Evolutionary conservation across 2,113 vertebrate species (phyloP).

Genomic region (Ibidorhyncha struthersii): DNA sequence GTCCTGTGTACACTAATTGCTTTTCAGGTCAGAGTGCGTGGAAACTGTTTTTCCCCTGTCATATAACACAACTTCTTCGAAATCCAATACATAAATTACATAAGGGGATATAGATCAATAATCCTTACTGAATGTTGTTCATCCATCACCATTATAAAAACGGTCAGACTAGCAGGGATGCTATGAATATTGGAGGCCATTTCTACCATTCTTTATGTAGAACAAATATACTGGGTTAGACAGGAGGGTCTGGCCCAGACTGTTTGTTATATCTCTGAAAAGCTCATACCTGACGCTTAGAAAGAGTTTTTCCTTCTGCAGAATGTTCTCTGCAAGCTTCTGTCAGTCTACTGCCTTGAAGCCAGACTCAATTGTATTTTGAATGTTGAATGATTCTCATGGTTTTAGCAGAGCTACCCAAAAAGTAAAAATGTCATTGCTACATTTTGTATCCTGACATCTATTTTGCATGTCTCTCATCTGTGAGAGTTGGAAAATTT

Average conservation of each 20-base stretch:
- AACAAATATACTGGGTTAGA: neutral
- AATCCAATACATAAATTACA: constrained; percentile 3
- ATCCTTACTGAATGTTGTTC: neutral
- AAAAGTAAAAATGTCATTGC: neutral
- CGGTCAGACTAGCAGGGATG: neutral
- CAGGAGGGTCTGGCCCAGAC: neutral
- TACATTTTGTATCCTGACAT: neutral
- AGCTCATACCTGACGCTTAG: neutral
- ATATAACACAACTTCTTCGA: neutral
- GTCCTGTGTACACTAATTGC: neutral
- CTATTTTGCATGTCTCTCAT: neutral
- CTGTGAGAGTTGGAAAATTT: neutral
- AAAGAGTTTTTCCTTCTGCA: neutral
- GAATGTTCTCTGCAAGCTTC: neutral
- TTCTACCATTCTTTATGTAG: neutral
- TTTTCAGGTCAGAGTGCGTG: neutral
- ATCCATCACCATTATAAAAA: neutral
- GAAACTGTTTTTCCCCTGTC: neutral
- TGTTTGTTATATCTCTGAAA: neutral
- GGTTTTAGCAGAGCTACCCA: neutral
- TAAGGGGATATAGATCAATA: constrained; percentile 13
- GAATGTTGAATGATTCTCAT: neutral
- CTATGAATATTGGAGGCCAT: neutral
- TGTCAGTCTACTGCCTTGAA: neutral
- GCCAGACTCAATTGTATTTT: neutral